A percentile compares a stretch with the other conserved stretches of the same genome.
phyloP scores from a whole-genome alignment of 2,797 vertebrate genomes.

The Alosa sapidissima region DNA sequence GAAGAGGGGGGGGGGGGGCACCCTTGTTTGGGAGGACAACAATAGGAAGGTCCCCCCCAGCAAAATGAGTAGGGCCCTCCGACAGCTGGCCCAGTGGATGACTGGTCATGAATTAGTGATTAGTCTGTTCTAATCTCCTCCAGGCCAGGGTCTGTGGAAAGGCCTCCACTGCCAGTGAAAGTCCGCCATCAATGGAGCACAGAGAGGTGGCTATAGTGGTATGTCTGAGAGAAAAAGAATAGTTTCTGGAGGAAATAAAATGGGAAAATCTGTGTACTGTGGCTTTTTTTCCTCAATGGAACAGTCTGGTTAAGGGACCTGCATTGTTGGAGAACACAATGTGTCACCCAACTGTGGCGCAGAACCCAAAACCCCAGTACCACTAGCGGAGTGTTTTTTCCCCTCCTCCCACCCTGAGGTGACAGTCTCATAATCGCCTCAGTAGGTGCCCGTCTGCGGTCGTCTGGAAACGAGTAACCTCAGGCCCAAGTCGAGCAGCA shows the following conservation, averaged over 20 bases:
- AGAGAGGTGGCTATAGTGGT: background rate
- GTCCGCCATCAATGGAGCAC: background rate
- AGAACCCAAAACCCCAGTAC: background rate
- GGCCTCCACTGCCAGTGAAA: background rate
- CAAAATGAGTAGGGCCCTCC: background rate
- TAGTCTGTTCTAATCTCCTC: background rate
- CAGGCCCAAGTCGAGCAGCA: background rate
- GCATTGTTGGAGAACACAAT: conserved; percentile 9
- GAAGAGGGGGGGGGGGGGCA: background rate
- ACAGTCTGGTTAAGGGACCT: background rate
- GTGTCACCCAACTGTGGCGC: background rate
- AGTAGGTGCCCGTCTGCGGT: conserved; percentile 11
- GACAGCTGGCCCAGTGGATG: conserved; percentile 13
- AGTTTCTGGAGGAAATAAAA: background rate
- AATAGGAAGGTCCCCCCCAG: background rate
- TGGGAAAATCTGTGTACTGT: background rate
- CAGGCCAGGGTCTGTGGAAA: background rate
- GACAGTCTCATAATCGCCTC: conserved; percentile 9
- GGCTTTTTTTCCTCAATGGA: background rate
- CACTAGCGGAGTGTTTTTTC: background rate
- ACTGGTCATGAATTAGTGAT: conserved; percentile 9
- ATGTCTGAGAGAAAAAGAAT: background rate
- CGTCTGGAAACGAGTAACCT: background rate
- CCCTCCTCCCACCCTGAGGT: background rate
- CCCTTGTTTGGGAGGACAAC: background rate